Conservation (phyloP, 1,140 invertebrate species). For the Ceratina japonica region DNA sequence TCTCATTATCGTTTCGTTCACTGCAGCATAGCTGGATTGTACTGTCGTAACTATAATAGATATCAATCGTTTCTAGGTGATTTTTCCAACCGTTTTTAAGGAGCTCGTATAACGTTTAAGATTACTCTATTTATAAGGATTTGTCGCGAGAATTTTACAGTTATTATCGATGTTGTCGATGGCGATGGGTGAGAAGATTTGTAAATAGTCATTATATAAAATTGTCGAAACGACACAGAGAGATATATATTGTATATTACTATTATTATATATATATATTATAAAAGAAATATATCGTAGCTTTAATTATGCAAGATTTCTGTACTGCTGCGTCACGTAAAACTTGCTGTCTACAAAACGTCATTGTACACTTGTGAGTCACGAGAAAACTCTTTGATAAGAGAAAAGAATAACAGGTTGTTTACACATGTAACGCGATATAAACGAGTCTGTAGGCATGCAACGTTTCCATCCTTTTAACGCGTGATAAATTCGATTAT, state of each 20-base stretch:
- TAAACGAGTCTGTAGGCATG: neutral
- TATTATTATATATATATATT: constrained; percentile 25
- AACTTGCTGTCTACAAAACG: neutral
- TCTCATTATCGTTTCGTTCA: neutral
- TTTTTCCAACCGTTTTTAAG: constrained; percentile 52
- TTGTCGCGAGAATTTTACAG: constrained; percentile 43
- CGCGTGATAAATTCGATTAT: constrained; percentile 22
- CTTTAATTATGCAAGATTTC: constrained; percentile 36
- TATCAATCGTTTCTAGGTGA: constrained; percentile 25
- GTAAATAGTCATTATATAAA: constrained; percentile 54
- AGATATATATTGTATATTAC: constrained; percentile 30
- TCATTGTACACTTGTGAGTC: constrained; percentile 5
- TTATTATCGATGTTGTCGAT: constrained; percentile 45
- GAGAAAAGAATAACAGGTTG: neutral
- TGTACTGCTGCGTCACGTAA: neutral
- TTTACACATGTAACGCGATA: neutral
- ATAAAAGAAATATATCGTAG: constrained; percentile 31
- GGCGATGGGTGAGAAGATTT: constrained; percentile 34
- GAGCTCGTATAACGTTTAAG: constrained; percentile 45
- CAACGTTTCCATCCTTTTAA: constrained; percentile 27
- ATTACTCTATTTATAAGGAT: constrained; percentile 54
- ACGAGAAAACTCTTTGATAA: constrained; percentile 13
- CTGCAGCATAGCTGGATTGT: neutral
- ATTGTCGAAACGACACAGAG: constrained; percentile 23
- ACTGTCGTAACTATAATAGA: neutral